phyloP scores from a whole-genome alignment of 2,888 invertebrate species.

The Plagodis pulveraria region DNA sequence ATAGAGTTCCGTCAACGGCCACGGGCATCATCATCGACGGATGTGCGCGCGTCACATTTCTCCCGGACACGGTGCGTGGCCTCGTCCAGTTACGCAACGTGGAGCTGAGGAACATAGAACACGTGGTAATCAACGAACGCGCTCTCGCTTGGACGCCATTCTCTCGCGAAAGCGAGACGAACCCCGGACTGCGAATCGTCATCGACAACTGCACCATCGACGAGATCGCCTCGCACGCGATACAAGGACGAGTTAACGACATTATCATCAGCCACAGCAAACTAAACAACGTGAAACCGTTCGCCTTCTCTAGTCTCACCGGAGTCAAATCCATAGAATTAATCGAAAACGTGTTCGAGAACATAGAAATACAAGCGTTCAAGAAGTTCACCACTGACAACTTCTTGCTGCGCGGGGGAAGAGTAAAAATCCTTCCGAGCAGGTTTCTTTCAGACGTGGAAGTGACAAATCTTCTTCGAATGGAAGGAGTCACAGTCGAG shows the following conservation, averaged over 20 bases:
- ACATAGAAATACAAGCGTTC: constrained; percentile 89
- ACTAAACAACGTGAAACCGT: constrained; percentile 87
- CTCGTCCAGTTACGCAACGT: constrained; percentile 87
- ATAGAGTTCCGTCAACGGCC: constrained; percentile 77
- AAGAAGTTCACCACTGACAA: constrained; percentile 90
- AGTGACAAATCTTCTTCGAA: constrained; percentile 86
- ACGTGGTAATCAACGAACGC: constrained; percentile 86
- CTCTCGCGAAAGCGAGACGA: constrained; percentile 87
- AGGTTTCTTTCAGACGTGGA: constrained; percentile 90
- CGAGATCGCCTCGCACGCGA: constrained; percentile 85
- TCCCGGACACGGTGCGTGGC: constrained; percentile 83
- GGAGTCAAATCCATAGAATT: constrained; percentile 87
- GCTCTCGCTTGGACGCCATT: constrained; percentile 86
- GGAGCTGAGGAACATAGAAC: constrained; percentile 86
- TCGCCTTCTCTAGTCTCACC: constrained; percentile 90
- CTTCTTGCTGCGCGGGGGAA: constrained; percentile 87
- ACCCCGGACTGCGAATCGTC: constrained; percentile 83
- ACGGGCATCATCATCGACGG: constrained; percentile 87
- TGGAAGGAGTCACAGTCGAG: constrained; percentile 87
- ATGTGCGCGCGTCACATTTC: constrained; percentile 86
- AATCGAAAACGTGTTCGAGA: constrained; percentile 84
- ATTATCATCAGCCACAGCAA: constrained; percentile 86
- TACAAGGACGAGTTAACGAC: constrained; percentile 89
- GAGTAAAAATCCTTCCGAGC: constrained; percentile 87
- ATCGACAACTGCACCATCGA: constrained; percentile 80